These are phyloP conservation scores for Epinotia bilunana DNA, from an alignment of 2,888 invertebrate genomes.

Conservation along the genomic window DNA sequence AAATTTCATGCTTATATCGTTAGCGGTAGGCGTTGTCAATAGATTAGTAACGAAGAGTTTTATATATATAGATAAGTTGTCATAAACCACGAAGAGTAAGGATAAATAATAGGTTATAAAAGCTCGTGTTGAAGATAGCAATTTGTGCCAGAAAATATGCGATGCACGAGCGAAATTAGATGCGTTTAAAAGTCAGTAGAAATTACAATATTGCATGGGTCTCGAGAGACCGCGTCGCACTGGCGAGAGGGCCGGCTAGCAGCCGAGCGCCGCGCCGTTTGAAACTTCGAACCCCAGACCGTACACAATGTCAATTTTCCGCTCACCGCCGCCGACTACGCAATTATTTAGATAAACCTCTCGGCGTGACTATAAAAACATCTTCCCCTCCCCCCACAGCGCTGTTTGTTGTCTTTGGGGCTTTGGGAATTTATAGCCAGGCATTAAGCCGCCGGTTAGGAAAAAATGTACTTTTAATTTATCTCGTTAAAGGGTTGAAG, in stretches of 20 bases:
- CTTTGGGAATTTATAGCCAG: conserved; percentile 81
- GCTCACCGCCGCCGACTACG: conserved; percentile 82
- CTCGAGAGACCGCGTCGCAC: conserved; percentile 22
- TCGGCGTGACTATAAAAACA: conserved; percentile 84
- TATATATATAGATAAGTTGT: too few relatives aligned
- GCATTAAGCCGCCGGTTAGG: conserved; percentile 80
- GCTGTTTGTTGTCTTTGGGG: conserved; percentile 81
- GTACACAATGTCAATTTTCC: conserved; percentile 81
- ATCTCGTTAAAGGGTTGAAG: conserved; percentile 85
- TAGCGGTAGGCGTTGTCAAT: too few relatives aligned
- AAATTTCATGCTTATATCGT: too few relatives aligned
- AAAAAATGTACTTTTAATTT: conserved; percentile 85
- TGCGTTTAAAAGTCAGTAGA: conserved; percentile 43
- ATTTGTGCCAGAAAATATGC: conserved; percentile 44
- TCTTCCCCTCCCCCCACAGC: conserved; percentile 77
- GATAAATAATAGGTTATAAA: conserved; percentile 47
- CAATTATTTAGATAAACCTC: conserved; percentile 85
- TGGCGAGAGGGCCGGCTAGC: not conserved
- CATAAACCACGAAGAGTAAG: conserved; percentile 52
- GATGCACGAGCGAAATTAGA: conserved; percentile 40
- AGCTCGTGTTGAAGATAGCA: conserved; percentile 4
- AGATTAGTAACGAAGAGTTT: too few relatives aligned
- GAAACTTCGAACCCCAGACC: conserved; percentile 43
- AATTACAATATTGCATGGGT: conserved; percentile 46
- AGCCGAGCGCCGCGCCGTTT: not conserved